A percentile compares a stretch with the other conserved stretches of the same genome.
These are phyloP conservation scores for Apotomis turbidana DNA, from an alignment of 2,888 invertebrate genomes.

Conservation along the genomic window DNA sequence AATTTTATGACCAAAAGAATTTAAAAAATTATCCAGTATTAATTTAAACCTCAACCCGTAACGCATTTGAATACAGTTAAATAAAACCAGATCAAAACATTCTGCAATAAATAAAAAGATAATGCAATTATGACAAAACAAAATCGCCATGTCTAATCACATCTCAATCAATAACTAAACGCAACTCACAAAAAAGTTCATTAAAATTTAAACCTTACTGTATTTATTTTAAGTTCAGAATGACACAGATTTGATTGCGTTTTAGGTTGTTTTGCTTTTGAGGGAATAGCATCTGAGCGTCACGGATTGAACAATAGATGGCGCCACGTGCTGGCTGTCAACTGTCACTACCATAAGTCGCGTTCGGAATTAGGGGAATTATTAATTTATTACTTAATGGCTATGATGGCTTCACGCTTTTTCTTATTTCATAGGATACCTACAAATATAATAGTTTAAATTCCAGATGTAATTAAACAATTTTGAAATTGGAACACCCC, in stretches of 20 bases:
- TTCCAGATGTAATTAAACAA: background rate
- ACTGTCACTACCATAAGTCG: conserved; percentile 26
- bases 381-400: conserved; percentile 31
- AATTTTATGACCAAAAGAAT: background rate
- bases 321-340: conserved; percentile 29
- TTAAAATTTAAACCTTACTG: background rate
- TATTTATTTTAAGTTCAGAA: background rate
- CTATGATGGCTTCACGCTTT: conserved; percentile 21
- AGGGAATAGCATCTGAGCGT: conserved; percentile 7
- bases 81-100: conserved; percentile 39
- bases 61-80: conserved; percentile 29
- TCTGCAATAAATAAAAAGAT: conserved; percentile 58
- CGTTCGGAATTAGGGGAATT: conserved; percentile 27
- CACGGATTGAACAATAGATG: conserved; percentile 24
- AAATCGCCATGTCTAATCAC: conserved; percentile 61
- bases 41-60: conserved; percentile 16
- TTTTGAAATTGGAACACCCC: no score
- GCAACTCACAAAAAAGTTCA: background rate
- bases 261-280: background rate
- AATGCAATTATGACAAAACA: conserved; percentile 64
- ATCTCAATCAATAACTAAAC: background rate
- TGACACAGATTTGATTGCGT: background rate
- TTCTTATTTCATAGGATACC: conserved; percentile 1
- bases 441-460: conserved; percentile 1
- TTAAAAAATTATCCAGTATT: conserved; percentile 10